Evolutionary conservation across 1,140 invertebrate genomes (phyloP).

Genomic region (Heliconius melpomene): DNA sequence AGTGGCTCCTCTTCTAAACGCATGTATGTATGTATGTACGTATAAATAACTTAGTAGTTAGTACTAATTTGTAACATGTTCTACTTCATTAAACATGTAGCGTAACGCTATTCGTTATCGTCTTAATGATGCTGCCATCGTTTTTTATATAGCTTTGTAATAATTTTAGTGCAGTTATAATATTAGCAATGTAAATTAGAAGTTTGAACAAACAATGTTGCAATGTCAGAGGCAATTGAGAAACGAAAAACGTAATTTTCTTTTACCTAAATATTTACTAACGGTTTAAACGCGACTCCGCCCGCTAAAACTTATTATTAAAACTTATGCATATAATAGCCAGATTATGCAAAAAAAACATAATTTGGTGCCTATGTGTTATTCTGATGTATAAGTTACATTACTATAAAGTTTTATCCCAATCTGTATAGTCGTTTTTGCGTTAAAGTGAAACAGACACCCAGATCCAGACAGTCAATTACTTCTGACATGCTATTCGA

Average conservation of each 20-base stretch:
- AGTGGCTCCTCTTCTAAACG: background rate
- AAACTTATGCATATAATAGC: too few species aligned
- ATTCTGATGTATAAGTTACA: too few species aligned
- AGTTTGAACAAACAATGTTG: background rate
- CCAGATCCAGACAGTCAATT: background rate
- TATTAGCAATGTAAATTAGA: background rate
- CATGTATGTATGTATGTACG: background rate
- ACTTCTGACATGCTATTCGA: background rate
- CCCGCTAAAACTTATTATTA: too few species aligned
- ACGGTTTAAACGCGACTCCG: too few species aligned
- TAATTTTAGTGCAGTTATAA: background rate
- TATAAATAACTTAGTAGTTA: background rate
- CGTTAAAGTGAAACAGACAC: too few species aligned
- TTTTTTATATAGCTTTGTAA: background rate
- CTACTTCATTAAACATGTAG: constrained; percentile 1
- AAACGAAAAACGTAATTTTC: too few species aligned
- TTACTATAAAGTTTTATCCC: too few species aligned
- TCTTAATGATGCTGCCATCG: background rate
- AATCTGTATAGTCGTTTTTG: too few species aligned
- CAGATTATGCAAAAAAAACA: too few species aligned
- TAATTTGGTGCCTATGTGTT: too few species aligned
- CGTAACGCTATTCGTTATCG: background rate
- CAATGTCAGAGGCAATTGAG: background rate
- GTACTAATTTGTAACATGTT: background rate
- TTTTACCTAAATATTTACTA: too few species aligned